These are phyloP conservation scores for Sanderia malayensis DNA, from an alignment of 30 jellyfish, hydroid and myxozoan genomes.

Conservation along the genomic window DNA sequence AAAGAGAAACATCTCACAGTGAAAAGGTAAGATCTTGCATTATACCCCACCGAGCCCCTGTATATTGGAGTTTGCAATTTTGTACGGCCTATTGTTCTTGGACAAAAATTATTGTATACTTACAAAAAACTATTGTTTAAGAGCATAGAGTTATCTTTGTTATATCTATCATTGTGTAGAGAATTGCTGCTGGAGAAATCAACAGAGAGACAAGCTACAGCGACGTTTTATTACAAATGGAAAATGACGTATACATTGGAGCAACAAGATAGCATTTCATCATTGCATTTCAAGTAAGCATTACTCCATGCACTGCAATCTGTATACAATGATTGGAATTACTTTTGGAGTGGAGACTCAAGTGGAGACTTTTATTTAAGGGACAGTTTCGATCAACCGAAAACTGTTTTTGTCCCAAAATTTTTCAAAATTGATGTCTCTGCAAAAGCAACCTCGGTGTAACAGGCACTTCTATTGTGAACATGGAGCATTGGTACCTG, in stretches of 20 bases:
- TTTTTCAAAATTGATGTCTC: too few relatives aligned
- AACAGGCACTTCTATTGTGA: too few relatives aligned
- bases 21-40: slow-evolving; percentile 13
- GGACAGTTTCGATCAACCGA: too few relatives aligned
- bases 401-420: too few relatives aligned
- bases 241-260: slow-evolving; percentile 26
- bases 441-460: too few relatives aligned
- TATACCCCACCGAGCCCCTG: background rate
- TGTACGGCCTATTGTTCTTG: background rate
- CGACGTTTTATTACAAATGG: slow-evolving; percentile 30
- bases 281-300: slow-evolving; percentile 48
- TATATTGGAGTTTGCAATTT: background rate
- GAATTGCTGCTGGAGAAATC: slow-evolving; percentile 14
- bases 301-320: too few relatives aligned
- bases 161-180: background rate
- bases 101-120: background rate
- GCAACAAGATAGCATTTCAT: slow-evolving; percentile 12
- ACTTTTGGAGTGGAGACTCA: too few relatives aligned
- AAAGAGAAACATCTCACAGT: slow-evolving; percentile 19
- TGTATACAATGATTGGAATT: too few relatives aligned
- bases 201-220: slow-evolving; percentile 4
- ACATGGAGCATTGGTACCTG: too few relatives aligned
- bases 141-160: background rate
- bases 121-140: background rate
- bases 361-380: too few relatives aligned